Conservation (phyloP, 92 coral and sea anemone genomes). For the Porites divaricata region DNA sequence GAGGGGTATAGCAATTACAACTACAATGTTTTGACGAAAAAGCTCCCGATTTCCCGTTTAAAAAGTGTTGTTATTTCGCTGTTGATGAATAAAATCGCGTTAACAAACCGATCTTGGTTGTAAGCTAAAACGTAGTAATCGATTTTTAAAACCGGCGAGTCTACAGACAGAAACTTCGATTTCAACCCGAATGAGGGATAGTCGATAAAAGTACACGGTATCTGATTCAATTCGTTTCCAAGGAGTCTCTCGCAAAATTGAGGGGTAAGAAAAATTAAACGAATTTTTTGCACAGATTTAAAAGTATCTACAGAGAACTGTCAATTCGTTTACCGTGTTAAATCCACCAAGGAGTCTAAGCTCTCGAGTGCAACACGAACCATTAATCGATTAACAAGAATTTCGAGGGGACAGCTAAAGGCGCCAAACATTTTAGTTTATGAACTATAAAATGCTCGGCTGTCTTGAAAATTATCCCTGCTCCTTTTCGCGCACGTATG, state of each 20-base stretch:
- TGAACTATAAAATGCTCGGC: slow-evolving; percentile 26
- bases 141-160: background rate
- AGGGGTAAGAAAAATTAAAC: slow-evolving; percentile 34
- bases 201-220: background rate
- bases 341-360: slow-evolving; percentile 32
- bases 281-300: slow-evolving; percentile 19
- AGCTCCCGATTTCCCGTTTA: slow-evolving; percentile 15
- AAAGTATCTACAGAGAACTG: slow-evolving; percentile 11
- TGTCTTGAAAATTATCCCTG: background rate
- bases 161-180: background rate
- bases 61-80: slow-evolving; percentile 18
- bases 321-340: slow-evolving; percentile 34
- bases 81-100: slow-evolving; percentile 24
- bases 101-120: slow-evolving; percentile 16
- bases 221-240: slow-evolving; percentile 27
- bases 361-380: slow-evolving; percentile 29
- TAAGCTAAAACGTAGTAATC: background rate
- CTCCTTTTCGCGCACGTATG: background rate
- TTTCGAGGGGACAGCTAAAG: slow-evolving; percentile 9
- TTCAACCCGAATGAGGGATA: background rate
- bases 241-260: slow-evolving; percentile 41
- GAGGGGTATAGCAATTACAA: slow-evolving; percentile 33
- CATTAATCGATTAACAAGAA: slow-evolving; percentile 47
- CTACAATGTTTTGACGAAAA: slow-evolving; percentile 50
- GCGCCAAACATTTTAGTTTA: slow-evolving; percentile 37